phyloP scores from a whole-genome alignment of 2,113 vertebrate genomes.

The Procavia capensis region DNA sequence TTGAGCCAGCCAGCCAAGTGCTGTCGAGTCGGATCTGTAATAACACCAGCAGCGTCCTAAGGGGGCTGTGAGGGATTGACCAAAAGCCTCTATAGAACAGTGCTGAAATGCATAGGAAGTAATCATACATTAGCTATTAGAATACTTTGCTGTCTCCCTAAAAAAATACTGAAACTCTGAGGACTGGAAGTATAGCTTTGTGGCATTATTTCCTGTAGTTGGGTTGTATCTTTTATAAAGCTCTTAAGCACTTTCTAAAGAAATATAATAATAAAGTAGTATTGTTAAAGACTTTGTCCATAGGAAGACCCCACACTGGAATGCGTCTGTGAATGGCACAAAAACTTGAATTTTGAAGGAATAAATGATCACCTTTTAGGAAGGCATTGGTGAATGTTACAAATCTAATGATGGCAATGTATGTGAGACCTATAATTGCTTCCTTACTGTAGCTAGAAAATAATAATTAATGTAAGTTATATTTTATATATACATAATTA shows the following conservation, averaged over 20 bases:
- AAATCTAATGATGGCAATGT: neutral
- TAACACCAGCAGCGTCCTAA: fast-evolving
- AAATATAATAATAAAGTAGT: neutral
- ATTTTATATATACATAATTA: no score
- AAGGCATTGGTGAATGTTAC: neutral
- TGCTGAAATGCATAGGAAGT: no score
- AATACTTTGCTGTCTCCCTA: neutral
- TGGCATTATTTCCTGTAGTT: neutral
- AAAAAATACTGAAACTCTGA: neutral
- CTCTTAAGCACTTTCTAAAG: neutral
- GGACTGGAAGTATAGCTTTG: neutral
- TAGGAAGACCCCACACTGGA: neutral
- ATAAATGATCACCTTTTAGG: neutral
- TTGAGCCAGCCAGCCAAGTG: no score
- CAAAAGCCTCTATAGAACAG: fast-evolving
- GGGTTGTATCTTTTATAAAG: neutral
- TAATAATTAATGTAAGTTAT: neutral
- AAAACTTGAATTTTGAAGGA: neutral
- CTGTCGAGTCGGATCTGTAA: no score
- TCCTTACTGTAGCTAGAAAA: neutral
- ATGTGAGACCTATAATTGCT: neutral
- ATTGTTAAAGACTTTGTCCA: neutral
- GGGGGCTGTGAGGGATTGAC: neutral
- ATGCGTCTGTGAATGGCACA: neutral
- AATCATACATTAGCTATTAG: neutral